Base-by-base conservation (phyloP, 2,888 invertebrate species). In the Lepidonotus clava region DNA sequence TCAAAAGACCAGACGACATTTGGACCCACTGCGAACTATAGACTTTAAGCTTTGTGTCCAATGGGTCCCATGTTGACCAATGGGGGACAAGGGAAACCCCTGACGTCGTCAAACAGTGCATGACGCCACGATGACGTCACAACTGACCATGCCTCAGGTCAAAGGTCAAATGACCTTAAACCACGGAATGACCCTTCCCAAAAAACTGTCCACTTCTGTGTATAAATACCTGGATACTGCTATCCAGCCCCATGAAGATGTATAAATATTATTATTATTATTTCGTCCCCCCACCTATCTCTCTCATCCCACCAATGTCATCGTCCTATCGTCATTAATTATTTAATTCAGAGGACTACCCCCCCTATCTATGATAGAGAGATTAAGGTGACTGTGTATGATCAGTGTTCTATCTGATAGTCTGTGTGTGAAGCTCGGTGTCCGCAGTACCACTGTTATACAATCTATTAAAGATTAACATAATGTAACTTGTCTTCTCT, bases 401-500 rank as follows among this genome's bases (percentile, higher is more conserved):
- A 24, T 71, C 71, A 18, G 71, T 71, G 71, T 71, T 71, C n/a
- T n/a, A 34, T 34, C 71, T 71, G 71, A 71, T 71, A 71, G 71
- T 71, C 71, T 71, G 71, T 71, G 38, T 21, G 71, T 71, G 71
- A 34, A 71, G 14, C 71, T 71, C 14, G 71, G 71, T 71, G 71
- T 71, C 71, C 71, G n/a, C 71, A 71, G 71, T 71, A 71, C 71
- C 71, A 71, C 71, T 71, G 71, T 71, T 71, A 71, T 71, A 38
- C 38, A 34, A 71, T 71, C 71, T 71, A 71, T 71, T 71, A 71
- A 71, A 71, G 34, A 71, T 71, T 36, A 71, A 71, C 36, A 71
- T 38, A 71, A 71, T 71, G 71, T 71, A 71, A 5, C n/a, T n/a
- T 61, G 61, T 61, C 46, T 46, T 46, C n/a, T 46, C 4, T 61